Evolutionary conservation across 1,140 invertebrate genomes (phyloP), one percentile per base, ranked within the genome.

Genomic region (Drosophila burlai): DNA sequence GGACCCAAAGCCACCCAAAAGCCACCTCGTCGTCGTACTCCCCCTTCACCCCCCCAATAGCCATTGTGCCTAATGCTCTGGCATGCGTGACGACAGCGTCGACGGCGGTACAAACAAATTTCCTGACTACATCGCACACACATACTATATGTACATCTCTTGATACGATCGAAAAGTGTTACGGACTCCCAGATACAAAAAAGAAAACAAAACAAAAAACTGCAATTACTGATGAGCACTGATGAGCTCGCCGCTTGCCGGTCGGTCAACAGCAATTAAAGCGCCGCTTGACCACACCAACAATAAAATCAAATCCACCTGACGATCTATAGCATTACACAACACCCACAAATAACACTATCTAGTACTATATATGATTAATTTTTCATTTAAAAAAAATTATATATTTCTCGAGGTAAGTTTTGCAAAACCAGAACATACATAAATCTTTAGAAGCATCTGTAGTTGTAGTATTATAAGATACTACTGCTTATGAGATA

Each of bases 11-110:
- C 66, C 38, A 18, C n/a, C 42, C 54, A 57, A 11, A 11, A 24
- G 34, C 57, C 10, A 31, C 54, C 31, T 36, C 54, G n/a, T 21
- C n/a, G 46, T 10, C 47, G 16, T 26, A 31, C 26, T 21, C 16
- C 29, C 6, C 29, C 29, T 7, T 6, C 26, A 24, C 38, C 54
- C 42, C 42, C 57, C 63, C 29, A 29, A 43, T 63, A 34, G 72
- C 67, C 68, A 85, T 92, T 92, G 91, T 92, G 85, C 91, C 79
- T 62, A 87, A 92, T 92, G 87, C 76, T 76, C 75, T 79, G 83
- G 86, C 91, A 92, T 91, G 91, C 91, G 91, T 92, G 91, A 92
- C 91, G 85, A 76, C 73, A 47, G 49, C 72, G 89, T 86, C 89
- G 83, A 83, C 63, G 45, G 69, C 75, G 83, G 79, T 84, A 76